A percentile compares a stretch with the other conserved stretches of the same genome.
These are phyloP conservation scores for Drosophila nr. fundita DNA, from an alignment of 2,888 invertebrate genomes.

Conservation along the genomic window DNA sequence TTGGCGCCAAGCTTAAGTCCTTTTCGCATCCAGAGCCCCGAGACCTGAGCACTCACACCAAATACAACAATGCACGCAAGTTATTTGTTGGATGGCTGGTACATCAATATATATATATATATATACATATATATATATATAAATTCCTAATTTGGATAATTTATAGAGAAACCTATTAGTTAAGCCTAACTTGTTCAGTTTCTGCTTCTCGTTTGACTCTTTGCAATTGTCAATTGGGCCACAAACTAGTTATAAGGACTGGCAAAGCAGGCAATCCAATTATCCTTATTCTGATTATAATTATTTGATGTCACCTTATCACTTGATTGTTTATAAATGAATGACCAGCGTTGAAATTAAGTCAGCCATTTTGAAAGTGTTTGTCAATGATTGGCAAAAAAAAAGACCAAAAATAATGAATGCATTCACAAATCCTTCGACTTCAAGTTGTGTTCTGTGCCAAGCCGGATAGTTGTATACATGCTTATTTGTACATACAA, in stretches of 20 bases:
- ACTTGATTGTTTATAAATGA: not conserved
- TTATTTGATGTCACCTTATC: not conserved
- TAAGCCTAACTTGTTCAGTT: not conserved
- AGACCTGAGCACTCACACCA: not conserved
- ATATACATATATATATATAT: too few species aligned
- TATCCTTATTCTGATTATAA: not conserved
- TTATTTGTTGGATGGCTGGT: constrained; percentile 67
- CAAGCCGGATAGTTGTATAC: not conserved
- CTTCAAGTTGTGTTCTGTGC: not conserved
- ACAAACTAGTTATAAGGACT: too few species aligned
- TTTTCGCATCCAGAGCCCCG: not conserved
- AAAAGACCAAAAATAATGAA: not conserved
- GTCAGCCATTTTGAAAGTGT: not conserved
- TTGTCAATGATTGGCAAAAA: not conserved
- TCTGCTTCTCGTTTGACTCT: not conserved
- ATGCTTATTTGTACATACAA: not conserved
- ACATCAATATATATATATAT: too few species aligned
- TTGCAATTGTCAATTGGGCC: not conserved
- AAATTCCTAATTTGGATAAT: not conserved
- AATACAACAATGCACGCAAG: constrained; percentile 70
- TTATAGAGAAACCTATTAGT: not conserved
- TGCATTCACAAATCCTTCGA: not conserved
- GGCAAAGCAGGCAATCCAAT: too few species aligned
- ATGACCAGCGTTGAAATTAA: not conserved
- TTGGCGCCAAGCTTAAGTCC: constrained; percentile 19